phyloP scores from a whole-genome alignment of 1,140 invertebrate genomes.

The Hormaphis cornu region DNA sequence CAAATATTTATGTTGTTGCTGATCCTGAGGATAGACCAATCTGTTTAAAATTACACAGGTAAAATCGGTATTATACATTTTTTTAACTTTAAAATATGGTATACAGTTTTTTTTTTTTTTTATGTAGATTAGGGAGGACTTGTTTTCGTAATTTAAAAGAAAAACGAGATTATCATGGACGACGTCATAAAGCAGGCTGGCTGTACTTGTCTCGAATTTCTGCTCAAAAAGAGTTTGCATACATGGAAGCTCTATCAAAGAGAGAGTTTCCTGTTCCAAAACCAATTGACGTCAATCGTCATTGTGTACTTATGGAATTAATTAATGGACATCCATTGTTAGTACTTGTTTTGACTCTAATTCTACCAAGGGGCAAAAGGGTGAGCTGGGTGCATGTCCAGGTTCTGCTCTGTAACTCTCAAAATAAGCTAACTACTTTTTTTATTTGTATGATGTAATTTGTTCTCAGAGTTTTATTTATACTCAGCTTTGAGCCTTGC shows the following conservation, averaged over 20 bases:
- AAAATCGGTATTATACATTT: no score
- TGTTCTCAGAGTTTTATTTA: no score
- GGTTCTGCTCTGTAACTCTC: no score
- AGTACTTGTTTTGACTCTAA: conserved; percentile 42
- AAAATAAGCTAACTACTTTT: no score
- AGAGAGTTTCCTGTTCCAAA: conserved; percentile 88
- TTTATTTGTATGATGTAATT: no score
- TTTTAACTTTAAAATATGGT: background rate
- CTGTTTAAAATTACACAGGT: conserved; percentile 86
- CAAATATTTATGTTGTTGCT: conserved; percentile 82
- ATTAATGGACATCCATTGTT: conserved; percentile 67
- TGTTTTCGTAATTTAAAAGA: conserved; percentile 95
- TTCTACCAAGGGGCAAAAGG: no score
- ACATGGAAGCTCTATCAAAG: conserved; percentile 89
- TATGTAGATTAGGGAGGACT: conserved; percentile 70
- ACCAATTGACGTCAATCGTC: conserved; percentile 89
- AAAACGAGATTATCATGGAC: conserved; percentile 93
- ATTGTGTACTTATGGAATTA: conserved; percentile 95
- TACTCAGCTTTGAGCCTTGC: no score
- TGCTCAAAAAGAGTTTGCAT: conserved; percentile 95
- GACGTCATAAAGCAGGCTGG: conserved; percentile 85
- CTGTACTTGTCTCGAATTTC: conserved; percentile 94
- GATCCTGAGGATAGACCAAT: conserved; percentile 63
- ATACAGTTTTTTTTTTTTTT: background rate
- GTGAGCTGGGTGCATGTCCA: no score